Percentiles rank a stretch among this genome's conserved stretches.
phyloP scores from a whole-genome alignment of 1,140 invertebrate species.

The Drosophila tropicalis region DNA sequence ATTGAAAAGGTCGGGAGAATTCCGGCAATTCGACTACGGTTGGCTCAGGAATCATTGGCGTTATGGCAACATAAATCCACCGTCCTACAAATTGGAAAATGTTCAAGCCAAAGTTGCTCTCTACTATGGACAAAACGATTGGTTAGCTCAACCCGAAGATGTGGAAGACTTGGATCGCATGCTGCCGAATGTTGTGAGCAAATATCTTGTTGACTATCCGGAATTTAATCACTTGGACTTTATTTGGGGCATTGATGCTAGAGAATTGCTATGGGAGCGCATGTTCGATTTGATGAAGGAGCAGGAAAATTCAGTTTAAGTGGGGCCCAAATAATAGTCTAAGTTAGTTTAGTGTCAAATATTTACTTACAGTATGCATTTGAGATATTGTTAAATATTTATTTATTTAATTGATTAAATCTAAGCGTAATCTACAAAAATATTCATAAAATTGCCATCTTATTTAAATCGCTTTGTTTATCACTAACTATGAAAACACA shows the following conservation, averaged over 20 bases:
- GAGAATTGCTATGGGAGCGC: constrained; percentile 82
- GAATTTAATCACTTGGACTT: constrained; percentile 86
- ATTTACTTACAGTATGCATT: constrained; percentile 38
- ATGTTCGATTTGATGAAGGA: constrained; percentile 81
- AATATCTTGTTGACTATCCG: constrained; percentile 81
- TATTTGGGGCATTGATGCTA: constrained; percentile 84
- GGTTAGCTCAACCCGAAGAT: constrained; percentile 85
- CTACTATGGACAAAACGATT: constrained; percentile 87
- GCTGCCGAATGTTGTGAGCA: constrained; percentile 83
- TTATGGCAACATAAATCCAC: constrained; percentile 85
- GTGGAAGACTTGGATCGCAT: constrained; percentile 79
- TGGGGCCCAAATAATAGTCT: not conserved
- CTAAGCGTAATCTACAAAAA: too few species aligned
- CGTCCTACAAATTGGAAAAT: constrained; percentile 85
- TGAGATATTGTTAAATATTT: constrained; percentile 22
- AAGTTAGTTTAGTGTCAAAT: not conserved
- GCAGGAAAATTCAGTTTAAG: constrained; percentile 44
- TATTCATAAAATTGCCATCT: too few species aligned
- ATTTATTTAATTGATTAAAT: constrained; percentile 32
- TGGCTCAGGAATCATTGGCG: constrained; percentile 78
- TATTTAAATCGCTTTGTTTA: too few species aligned
- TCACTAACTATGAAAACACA: too few species aligned
- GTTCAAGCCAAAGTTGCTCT: constrained; percentile 86
- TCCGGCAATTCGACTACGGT: constrained; percentile 84
- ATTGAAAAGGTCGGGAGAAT: constrained; percentile 83